phyloP scores from a whole-genome alignment of 2,113 vertebrate genomes.

The Camelus bactrianus region DNA sequence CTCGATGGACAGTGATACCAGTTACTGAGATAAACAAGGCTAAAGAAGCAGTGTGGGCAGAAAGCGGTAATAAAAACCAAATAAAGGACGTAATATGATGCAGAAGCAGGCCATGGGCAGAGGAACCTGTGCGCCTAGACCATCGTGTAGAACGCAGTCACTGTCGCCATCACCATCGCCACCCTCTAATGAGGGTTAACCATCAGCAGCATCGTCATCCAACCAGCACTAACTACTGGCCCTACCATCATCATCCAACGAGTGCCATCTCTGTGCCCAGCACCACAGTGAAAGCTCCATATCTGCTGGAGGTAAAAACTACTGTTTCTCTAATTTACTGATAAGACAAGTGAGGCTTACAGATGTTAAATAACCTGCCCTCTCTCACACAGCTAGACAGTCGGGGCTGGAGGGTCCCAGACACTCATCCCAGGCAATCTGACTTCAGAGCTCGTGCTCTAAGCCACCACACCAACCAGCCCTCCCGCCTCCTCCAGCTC shows the following conservation, averaged over 20 bases:
- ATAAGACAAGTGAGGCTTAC: background rate
- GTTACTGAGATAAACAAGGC: background rate
- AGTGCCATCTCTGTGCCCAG: background rate
- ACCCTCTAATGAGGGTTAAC: too few relatives aligned
- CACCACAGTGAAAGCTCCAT: background rate
- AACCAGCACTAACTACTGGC: too few relatives aligned
- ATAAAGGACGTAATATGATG: background rate
- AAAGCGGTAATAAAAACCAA: background rate
- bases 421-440: too few relatives aligned
- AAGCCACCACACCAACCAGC: background rate
- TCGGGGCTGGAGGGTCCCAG: too few relatives aligned
- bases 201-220: too few relatives aligned
- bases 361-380: background rate
- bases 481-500: background rate
- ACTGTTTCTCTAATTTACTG: background rate
- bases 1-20: background rate
- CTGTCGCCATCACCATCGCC: too few relatives aligned
- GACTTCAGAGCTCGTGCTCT: background rate
- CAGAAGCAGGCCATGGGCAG: background rate
- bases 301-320: background rate
- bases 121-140: background rate
- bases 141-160: too few relatives aligned
- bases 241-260: background rate
- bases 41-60: background rate
- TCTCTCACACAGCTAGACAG: background rate